A percentile compares a stretch with the other conserved stretches of the same genome.
Conservation (phyloP, 1,140 invertebrate species). For the Trichogramma pretiosum region DNA sequence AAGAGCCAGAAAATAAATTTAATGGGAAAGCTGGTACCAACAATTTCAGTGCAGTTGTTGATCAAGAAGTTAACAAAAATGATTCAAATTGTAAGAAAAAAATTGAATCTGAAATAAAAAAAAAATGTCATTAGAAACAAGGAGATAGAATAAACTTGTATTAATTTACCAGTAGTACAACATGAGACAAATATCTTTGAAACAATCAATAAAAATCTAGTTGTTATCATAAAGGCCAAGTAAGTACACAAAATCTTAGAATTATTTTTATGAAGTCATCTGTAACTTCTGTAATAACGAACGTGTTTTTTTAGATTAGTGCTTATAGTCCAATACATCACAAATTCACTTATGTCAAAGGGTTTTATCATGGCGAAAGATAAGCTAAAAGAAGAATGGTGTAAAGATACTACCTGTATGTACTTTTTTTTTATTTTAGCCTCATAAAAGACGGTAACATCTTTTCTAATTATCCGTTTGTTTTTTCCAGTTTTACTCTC, state of each 20-base stretch:
- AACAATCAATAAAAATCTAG: constrained; percentile 81
- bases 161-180: constrained; percentile 87
- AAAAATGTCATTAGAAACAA: constrained; percentile 56
- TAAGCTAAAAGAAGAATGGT: constrained; percentile 58
- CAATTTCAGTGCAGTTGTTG: not conserved
- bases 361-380: constrained; percentile 56
- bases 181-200: constrained; percentile 97
- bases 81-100: constrained; percentile 5
- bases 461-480: not conserved
- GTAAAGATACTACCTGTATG: constrained; percentile 66
- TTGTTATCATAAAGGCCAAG: constrained; percentile 85
- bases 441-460: constrained; percentile 2
- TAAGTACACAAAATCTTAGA: no score
- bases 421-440: constrained; percentile 24
- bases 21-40: constrained; percentile 2
- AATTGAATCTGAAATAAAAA: not conserved
- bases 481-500: constrained; percentile 62
- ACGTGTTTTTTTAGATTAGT: constrained; percentile 56
- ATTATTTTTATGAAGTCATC: no score
- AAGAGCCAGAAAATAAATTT: constrained; percentile 14
- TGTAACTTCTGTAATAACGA: no score
- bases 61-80: not conserved
- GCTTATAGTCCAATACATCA: constrained; percentile 64
- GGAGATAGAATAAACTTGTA: constrained; percentile 69
- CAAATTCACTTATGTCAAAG: constrained; percentile 59